Evolutionary conservation across 2,888 invertebrate species (phyloP), one percentile per base, ranked within the genome.

Genomic region (Drosophila emarginata): DNA sequence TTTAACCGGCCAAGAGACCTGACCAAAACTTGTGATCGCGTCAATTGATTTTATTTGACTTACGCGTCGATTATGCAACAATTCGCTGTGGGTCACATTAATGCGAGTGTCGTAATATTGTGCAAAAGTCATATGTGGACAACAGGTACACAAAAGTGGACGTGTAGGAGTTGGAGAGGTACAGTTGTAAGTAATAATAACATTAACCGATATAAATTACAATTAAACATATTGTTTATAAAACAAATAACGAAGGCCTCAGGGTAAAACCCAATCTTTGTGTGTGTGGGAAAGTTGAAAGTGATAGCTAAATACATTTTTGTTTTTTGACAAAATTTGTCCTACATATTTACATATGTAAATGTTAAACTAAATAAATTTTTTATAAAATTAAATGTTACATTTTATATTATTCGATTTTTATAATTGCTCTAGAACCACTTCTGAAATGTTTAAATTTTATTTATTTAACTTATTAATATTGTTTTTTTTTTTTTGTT

Each of bases 1-100:
- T 28, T 28, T 28, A 28, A 28, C 28, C 5, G 28, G 6, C 28
- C 28, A 11, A 32, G 21, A 59, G 59, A 59, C 15, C 14, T 45
- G 67, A 61, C 45, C 56, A 40, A 60, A 61, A 53, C 45, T 39
- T 58, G 64, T 51, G 72, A 72, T 66, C 76, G 74, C 36, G 57
- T 72, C 74, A 80, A 86, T 86, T 83, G 80, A 80, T 86, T 80
- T 86, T 68, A 72, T 72, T 86, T 80, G 67, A 83, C 67, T 67
- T 78, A 86, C 77, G 70, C 84, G 71, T 69, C 67, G 45, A 64
- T 76, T 81, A 84, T 83, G 84, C 68, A 80, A 79, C 67, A 63
- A 56, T 65, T 61, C 59, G 65, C 50, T 57, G 40, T 65, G 66
- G 62, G 61, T 59, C 66, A 53, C 32, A 66, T 37, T 23, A 61